phyloP scores from a whole-genome alignment of 2,797 vertebrate genomes.

The Pantherophis vulpinus region DNA sequence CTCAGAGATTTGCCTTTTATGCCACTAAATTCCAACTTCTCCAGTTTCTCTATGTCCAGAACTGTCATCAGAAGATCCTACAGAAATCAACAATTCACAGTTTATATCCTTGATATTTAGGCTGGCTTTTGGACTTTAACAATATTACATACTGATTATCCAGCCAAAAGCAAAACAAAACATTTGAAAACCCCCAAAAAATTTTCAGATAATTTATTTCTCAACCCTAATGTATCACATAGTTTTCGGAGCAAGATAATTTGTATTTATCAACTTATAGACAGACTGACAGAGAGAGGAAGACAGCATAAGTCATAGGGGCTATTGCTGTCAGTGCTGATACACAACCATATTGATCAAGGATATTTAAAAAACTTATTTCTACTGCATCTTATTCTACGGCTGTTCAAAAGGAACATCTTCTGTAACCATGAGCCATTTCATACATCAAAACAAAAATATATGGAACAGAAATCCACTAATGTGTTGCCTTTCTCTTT shows the following conservation, averaged over 20 bases:
- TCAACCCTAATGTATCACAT: too few relatives aligned
- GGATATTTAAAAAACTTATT: not conserved
- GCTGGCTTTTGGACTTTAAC: not conserved
- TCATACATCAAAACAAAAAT: not conserved
- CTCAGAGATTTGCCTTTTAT: constrained; percentile 79
- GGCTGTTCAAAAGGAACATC: not conserved
- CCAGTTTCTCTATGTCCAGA: constrained; percentile 84
- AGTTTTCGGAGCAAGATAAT: not conserved
- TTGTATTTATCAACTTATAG: not conserved
- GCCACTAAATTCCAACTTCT: constrained; percentile 88
- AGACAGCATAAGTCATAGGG: too few relatives aligned
- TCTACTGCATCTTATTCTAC: not conserved
- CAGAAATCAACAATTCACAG: not conserved
- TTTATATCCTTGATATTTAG: not conserved
- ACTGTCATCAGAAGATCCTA: constrained; percentile 81
- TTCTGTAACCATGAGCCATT: not conserved
- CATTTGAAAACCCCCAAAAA: not conserved
- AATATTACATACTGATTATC: not conserved
- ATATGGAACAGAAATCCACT: not conserved
- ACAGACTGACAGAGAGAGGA: not conserved
- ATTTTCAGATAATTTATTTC: not conserved
- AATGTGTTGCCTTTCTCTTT: not conserved
- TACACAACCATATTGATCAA: not conserved
- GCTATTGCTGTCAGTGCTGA: not conserved
- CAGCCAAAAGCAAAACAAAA: not conserved